phyloP scores from a whole-genome alignment of 2,113 vertebrate species.

The Leiothrix lutea region DNA sequence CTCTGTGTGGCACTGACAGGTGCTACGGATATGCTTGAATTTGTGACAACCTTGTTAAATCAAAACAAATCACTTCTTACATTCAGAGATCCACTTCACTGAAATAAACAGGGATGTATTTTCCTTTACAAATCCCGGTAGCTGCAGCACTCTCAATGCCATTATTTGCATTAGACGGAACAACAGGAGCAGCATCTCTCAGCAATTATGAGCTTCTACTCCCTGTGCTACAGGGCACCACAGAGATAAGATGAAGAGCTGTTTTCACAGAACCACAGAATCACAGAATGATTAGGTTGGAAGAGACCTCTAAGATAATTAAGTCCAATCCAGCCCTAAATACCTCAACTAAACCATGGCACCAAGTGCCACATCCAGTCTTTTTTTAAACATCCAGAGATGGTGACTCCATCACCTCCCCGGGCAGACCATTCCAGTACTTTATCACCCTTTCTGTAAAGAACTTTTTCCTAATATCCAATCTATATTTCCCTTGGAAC shows the following conservation, averaged over 20 bases:
- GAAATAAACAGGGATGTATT: background rate
- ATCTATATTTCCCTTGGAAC: too few species aligned
- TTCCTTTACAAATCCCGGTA: background rate
- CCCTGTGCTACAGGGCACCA: background rate
- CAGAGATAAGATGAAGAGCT: background rate
- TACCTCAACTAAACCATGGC: background rate
- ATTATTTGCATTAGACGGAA: background rate
- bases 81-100: background rate
- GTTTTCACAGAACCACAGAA: background rate
- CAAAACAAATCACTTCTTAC: conserved; percentile 20
- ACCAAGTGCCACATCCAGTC: background rate
- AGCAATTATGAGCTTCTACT: background rate
- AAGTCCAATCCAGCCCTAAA: background rate
- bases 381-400: background rate
- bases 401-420: background rate
- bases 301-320: background rate
- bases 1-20: background rate
- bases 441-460: background rate
- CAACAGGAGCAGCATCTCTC: background rate
- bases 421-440: background rate
- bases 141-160: background rate
- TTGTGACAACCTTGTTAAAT: background rate
- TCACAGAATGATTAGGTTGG: background rate
- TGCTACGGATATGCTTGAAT: rapidly evolving
- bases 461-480: too few species aligned